Evolutionary conservation across 2,113 vertebrate genomes (phyloP), one percentile per base, ranked within the genome.

Genomic region (Oncorhynchus tshawytscha): DNA sequence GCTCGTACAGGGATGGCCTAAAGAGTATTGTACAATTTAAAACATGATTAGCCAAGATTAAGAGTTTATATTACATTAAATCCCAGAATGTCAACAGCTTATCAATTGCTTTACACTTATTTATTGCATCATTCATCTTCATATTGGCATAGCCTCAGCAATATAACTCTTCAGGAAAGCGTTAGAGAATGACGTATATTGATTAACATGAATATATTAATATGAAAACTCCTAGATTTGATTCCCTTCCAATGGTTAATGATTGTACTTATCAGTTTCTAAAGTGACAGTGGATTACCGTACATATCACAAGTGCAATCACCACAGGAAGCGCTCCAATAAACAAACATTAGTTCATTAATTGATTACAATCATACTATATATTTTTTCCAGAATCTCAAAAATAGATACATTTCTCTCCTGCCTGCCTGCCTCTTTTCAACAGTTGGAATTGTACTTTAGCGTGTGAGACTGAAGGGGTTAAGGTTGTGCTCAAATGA

Each of bases 221-320:
- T 22, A 68, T 20, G 67, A 68, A 22, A 45, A n/a, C 67, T 16
- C 9, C 18, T 45, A 45, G 39, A 11, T 45, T 13, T 20, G 22
- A 8, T 39, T 34, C 39, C 39, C 39, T 45, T 45, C 39, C 39
- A 45, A 66, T 66, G 64, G 27, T 29, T 68, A 39, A 68, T 18
- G 18, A 68, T 68, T 39, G 67, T 68, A 3, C 67, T 68, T 68
- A 45, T 39, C 29, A 16, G 29, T 31, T 62, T 62, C 59, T 62
- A 68, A 34, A 39, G 67, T 68, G 29, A 68, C 67, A 39, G 31
- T 68, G 67, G 67, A 68, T 34, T 68, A 68, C 51, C 16, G 5
- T 54, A 54, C 15, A 68, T 45, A 45, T 18, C 31, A 20, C 31
- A 39, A 68, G 31, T n/a, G 67, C 29, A 68, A 31, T 20, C 16